Conservation (phyloP, 2,113 vertebrate genomes). For the Odocoileus hemionus region DNA sequence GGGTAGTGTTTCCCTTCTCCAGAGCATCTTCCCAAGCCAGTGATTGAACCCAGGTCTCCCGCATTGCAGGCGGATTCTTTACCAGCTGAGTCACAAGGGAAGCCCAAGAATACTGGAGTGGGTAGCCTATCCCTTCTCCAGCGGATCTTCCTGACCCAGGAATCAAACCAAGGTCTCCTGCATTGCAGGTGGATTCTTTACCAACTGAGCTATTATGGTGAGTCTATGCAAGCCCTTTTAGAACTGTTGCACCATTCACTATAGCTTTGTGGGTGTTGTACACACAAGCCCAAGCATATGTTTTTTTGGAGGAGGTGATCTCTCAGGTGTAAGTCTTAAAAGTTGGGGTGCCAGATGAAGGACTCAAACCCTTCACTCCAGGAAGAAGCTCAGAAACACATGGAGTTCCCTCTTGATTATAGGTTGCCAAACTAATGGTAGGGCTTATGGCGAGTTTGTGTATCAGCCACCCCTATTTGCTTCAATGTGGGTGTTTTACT, state of each 20-base stretch:
- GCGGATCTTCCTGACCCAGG: neutral
- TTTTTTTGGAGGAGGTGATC: neutral
- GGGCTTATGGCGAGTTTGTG: neutral
- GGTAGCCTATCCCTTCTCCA: neutral
- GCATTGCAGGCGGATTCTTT: neutral
- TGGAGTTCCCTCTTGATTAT: neutral
- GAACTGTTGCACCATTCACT: neutral
- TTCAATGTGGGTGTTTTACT: neutral
- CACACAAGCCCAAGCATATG: neutral
- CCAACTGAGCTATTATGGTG: neutral
- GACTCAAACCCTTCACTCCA: neutral
- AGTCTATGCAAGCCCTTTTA: neutral
- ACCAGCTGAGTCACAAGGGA: neutral
- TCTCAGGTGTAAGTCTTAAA: neutral
- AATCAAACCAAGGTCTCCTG: neutral
- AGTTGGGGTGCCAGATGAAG: neutral
- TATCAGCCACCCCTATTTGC: neutral
- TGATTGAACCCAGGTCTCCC: accelerated
- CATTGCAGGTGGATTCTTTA: neutral
- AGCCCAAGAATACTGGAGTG: neutral
- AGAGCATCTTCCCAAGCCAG: neutral
- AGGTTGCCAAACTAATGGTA: neutral
- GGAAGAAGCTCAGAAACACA: neutral
- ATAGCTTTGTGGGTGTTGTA: neutral
- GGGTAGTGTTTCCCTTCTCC: neutral